These are phyloP conservation scores for Heliconius erato DNA, from an alignment of 2,888 invertebrate species.

Conservation along the genomic window DNA sequence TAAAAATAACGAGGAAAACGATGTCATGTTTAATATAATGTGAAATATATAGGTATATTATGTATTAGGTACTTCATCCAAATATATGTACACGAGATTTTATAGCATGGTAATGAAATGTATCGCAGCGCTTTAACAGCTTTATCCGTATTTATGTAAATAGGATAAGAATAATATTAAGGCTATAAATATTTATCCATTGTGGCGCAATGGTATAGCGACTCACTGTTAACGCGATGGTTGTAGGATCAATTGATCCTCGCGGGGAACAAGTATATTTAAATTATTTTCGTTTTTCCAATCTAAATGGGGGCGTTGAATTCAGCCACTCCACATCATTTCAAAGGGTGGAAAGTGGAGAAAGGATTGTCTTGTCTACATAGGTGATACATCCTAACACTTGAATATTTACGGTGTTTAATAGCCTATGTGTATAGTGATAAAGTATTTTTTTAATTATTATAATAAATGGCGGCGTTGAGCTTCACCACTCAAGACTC, in stretches of 20 bases:
- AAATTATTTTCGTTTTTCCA: neutral
- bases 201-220: neutral
- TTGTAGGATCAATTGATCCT: neutral
- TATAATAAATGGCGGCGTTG: no score
- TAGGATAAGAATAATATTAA: conserved; percentile 6
- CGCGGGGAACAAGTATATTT: neutral
- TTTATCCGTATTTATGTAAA: conserved; percentile 23
- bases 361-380: neutral
- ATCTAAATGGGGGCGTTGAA: neutral
- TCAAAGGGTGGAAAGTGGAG: no score
- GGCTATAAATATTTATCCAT: conserved; percentile 13
- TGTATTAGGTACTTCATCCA: neutral
- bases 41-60: no score
- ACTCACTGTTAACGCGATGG: neutral
- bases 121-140: conserved; percentile 29
- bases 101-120: conserved; percentile 33
- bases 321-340: neutral
- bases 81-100: conserved; percentile 2
- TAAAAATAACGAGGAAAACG: no score
- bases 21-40: no score
- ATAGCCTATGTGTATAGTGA: no score
- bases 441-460: no score
- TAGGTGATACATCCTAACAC: neutral
- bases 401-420: no score
- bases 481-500: no score